Percentiles rank a stretch among this genome's conserved stretches.
These are phyloP conservation scores for Gobius niger DNA, from an alignment of 2,113 vertebrate genomes.

Conservation along the genomic window DNA sequence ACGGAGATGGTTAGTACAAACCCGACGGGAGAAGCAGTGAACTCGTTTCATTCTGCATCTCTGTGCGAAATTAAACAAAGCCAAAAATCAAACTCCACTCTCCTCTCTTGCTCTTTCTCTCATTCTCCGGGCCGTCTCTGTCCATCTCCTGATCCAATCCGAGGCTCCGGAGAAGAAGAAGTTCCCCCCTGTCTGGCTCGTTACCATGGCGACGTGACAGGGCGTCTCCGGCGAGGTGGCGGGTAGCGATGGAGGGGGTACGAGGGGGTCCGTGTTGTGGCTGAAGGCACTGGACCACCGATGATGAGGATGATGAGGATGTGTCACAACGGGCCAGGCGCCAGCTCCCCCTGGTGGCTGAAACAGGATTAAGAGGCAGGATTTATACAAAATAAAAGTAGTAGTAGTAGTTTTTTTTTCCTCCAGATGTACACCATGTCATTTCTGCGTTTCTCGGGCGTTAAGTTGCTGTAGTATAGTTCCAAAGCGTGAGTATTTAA, in stretches of 20 bases:
- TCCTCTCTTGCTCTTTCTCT: not conserved
- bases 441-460: no score
- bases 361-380: not conserved
- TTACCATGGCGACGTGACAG: constrained; percentile 82
- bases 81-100: not conserved
- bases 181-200: constrained; percentile 72
- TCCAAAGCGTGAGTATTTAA: not conserved
- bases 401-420: no score
- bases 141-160: constrained; percentile 76
- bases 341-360: not conserved
- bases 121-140: not conserved
- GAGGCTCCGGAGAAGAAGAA: constrained; percentile 45
- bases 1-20: no score
- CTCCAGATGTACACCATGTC: no score
- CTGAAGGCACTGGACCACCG: constrained; percentile 68
- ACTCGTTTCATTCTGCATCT: no score
- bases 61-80: not conserved
- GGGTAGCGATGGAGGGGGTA: constrained; percentile 12
- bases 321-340: not conserved
- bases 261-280: constrained; percentile 29
- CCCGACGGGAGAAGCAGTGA: no score
- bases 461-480: no score
- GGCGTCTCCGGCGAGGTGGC: constrained; percentile 79
- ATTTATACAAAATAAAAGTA: no score
- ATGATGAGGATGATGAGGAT: not conserved